Percentiles rank a stretch among this genome's conserved stretches.
Evolutionary conservation across 2,113 vertebrate species (phyloP).

Genomic region (Nipponia nippon): DNA sequence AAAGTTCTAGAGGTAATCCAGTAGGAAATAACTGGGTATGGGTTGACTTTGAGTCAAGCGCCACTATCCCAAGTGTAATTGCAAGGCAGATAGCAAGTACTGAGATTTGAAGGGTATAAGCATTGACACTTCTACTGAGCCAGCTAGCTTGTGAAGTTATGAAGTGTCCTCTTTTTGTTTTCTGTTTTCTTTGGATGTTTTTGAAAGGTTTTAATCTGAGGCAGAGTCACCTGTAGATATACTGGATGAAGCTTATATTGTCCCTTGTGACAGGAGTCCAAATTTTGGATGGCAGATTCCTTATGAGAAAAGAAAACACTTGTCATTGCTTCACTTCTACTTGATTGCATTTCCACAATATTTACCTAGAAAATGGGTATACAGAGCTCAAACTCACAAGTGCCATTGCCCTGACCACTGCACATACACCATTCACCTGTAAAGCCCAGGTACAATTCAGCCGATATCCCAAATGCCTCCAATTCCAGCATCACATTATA

Average conservation of each 20-base stretch:
- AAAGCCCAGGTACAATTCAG: background rate
- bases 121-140: background rate
- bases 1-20: background rate
- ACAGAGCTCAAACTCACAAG: background rate
- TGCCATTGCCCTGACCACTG: background rate
- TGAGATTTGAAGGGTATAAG: background rate
- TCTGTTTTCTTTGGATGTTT: background rate
- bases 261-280: background rate
- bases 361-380: background rate
- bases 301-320: background rate
- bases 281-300: background rate
- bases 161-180: background rate
- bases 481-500: background rate
- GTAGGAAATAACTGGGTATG: background rate
- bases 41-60: background rate
- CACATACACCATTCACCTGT: rapidly evolving
- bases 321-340: background rate
- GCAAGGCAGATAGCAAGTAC: background rate
- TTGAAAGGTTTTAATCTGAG: background rate
- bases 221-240: background rate
- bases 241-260: background rate
- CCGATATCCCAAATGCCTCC: rapidly evolving
- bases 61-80: background rate
- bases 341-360: background rate
- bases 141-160: background rate